phyloP scores from a whole-genome alignment of 2,888 invertebrate genomes.

The Homarus gammarus region DNA sequence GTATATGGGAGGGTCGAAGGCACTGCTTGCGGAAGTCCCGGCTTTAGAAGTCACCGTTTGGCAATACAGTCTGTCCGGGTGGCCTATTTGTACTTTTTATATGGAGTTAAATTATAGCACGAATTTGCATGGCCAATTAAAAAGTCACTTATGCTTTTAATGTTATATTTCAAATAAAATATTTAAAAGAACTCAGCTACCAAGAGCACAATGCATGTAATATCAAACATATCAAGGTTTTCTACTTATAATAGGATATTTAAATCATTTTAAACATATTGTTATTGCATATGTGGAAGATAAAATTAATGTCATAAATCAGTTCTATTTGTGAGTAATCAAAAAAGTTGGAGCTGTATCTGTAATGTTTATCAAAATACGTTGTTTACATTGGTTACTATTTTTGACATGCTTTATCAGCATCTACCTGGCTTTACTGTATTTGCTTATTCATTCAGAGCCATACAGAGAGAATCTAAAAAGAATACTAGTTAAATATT shows the following conservation, averaged over 20 bases:
- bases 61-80: constrained; percentile 72
- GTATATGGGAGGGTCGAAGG: constrained; percentile 73
- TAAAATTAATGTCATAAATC: constrained; percentile 39
- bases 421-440: constrained; percentile 23
- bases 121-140: constrained; percentile 50
- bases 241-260: constrained; percentile 63
- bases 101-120: constrained; percentile 39
- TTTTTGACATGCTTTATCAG: constrained; percentile 21
- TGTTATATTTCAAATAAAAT: constrained; percentile 29
- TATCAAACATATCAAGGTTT: constrained; percentile 70
- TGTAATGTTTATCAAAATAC: neutral
- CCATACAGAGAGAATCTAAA: constrained; percentile 38
- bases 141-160: constrained; percentile 44
- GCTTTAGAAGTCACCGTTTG: constrained; percentile 73
- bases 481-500: constrained; percentile 40
- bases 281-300: constrained; percentile 43
- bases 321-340: neutral
- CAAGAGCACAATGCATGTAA: constrained; percentile 53
- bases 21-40: constrained; percentile 71
- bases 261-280: constrained; percentile 34
- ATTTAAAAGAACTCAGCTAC: constrained; percentile 33
- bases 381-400: constrained; percentile 8
- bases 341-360: neutral
- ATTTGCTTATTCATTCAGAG: constrained; percentile 39
- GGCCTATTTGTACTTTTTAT: constrained; percentile 69